Evolutionary conservation across 2,113 vertebrate genomes (phyloP).

Genomic region (Amblyornis subalaris): DNA sequence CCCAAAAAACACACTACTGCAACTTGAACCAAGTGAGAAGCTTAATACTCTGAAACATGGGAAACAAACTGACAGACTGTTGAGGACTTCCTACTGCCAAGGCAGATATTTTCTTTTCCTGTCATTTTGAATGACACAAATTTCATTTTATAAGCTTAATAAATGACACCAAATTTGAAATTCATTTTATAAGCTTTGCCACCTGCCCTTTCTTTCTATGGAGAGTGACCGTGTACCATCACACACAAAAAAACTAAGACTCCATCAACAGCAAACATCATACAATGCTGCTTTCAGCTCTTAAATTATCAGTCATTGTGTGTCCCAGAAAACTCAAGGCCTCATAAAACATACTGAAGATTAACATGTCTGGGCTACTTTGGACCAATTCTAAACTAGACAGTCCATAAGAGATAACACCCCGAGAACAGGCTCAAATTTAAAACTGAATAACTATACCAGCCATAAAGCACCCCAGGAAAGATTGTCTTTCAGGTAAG

Average conservation of each 20-base stretch:
- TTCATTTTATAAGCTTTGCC: background rate
- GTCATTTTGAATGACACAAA: background rate
- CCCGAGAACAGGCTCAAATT: background rate
- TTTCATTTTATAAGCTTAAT: background rate
- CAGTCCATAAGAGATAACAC: background rate
- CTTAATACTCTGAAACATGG: background rate
- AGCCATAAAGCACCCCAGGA: background rate
- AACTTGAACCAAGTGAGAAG: background rate
- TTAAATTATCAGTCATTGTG: background rate
- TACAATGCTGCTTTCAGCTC: background rate
- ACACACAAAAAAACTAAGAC: background rate
- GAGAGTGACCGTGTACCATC: background rate
- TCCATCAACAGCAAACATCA: background rate
- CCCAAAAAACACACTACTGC: background rate
- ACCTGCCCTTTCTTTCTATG: background rate
- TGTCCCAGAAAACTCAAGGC: background rate
- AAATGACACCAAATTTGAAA: background rate
- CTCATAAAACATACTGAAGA: background rate
- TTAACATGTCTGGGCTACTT: background rate
- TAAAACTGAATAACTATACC: background rate
- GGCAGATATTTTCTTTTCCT: background rate
- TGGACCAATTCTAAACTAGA: background rate
- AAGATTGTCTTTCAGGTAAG: background rate
- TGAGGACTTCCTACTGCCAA: background rate
- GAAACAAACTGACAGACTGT: background rate